phyloP scores from a whole-genome alignment of 2,113 vertebrate genomes.

The Malaclemys terrapin region DNA sequence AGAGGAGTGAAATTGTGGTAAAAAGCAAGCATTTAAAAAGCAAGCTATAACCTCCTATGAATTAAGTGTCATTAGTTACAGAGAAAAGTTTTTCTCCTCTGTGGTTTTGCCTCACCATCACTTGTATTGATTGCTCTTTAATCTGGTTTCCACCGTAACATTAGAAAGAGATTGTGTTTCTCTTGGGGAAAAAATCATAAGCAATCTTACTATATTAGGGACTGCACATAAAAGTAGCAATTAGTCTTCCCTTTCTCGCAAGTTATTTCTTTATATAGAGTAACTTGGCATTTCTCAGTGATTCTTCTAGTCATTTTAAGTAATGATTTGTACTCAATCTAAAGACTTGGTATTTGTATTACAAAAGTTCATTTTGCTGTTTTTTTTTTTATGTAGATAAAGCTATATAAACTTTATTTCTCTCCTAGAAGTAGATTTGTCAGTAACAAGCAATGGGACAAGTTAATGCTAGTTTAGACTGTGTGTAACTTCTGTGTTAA shows the following conservation, averaged over 20 bases:
- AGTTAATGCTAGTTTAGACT: neutral
- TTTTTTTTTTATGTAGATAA: neutral
- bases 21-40: slow-evolving; percentile 13
- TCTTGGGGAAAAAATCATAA: neutral
- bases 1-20: slow-evolving; percentile 19
- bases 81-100: slow-evolving; percentile 21
- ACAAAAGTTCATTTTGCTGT: slow-evolving; percentile 3
- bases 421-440: neutral
- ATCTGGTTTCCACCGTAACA: neutral
- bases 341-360: neutral
- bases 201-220: neutral
- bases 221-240: neutral
- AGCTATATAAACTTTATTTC: neutral
- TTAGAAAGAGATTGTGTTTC: neutral
- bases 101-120: neutral
- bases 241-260: neutral
- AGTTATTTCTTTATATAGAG: neutral
- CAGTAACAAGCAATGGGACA: neutral
- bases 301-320: neutral
- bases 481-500: neutral
- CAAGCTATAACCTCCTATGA: neutral
- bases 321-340: neutral
- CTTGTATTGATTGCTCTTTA: neutral
- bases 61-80: slow-evolving; percentile 1
- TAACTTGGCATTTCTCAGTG: neutral